Conservation (phyloP, 2,888 invertebrate species). For the Spisula solida region DNA sequence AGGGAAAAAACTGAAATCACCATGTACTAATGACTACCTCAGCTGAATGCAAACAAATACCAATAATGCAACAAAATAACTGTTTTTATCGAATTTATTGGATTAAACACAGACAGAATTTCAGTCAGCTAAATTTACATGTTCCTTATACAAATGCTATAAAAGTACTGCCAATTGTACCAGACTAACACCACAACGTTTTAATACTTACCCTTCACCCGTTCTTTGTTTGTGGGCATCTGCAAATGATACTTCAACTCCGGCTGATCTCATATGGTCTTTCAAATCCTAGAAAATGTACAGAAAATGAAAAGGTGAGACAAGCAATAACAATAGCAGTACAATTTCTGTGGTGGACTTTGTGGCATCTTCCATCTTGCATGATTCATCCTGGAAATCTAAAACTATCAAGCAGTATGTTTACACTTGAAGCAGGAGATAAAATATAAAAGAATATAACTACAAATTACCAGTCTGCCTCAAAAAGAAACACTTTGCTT, state of each 20-base stretch:
- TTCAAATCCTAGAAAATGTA: conserved; percentile 93
- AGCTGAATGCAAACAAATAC: too few relatives aligned
- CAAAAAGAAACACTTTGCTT: conserved; percentile 4
- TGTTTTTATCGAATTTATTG: too few relatives aligned
- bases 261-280: conserved; percentile 99
- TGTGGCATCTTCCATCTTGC: neutral
- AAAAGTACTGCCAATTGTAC: too few relatives aligned
- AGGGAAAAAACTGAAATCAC: too few relatives aligned
- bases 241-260: conserved; percentile 97
- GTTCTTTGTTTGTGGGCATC: conserved; percentile 95
- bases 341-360: neutral
- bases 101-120: too few relatives aligned
- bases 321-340: neutral
- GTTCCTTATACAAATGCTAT: too few relatives aligned
- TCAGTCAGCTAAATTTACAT: too few relatives aligned
- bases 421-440: conserved; percentile 40
- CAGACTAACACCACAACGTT: too few relatives aligned
- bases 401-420: conserved; percentile 33
- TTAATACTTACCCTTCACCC: conserved; percentile 65
- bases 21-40: too few relatives aligned
- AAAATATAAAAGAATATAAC: conserved; percentile 17
- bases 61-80: too few relatives aligned
- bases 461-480: neutral
- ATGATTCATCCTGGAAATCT: neutral
- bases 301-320: neutral